These are phyloP conservation scores for Pristionchus japonicus DNA, from an alignment of 2,888 invertebrate genomes.

Conservation along the genomic window DNA sequence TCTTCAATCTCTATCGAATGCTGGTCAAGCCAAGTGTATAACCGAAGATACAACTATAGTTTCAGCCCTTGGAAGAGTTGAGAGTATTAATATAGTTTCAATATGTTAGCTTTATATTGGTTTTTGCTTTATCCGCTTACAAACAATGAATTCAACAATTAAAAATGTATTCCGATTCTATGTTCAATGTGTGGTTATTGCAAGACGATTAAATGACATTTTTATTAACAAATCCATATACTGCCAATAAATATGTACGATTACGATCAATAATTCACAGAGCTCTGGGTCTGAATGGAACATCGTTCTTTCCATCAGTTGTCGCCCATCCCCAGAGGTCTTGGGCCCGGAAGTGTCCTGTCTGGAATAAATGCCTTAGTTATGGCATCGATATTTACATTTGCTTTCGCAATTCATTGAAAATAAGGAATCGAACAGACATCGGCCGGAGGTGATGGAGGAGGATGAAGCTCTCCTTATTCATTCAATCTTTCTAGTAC, in stretches of 20 bases:
- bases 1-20: too few species aligned
- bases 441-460: not conserved
- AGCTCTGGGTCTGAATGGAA: slow-evolving; percentile 22
- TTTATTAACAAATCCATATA: not conserved
- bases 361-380: not conserved
- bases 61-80: too few species aligned
- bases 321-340: slow-evolving; percentile 47
- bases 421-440: too few species aligned
- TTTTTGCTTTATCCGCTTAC: too few species aligned
- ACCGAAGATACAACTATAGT: too few species aligned
- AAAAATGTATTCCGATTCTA: too few species aligned
- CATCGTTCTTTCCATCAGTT: not conserved
- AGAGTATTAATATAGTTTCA: too few species aligned
- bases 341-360: not conserved
- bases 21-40: too few species aligned
- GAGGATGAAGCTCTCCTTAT: too few species aligned
- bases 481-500: too few species aligned
- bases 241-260: not conserved
- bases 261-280: not conserved
- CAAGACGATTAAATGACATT: not conserved
- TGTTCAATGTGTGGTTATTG: not conserved
- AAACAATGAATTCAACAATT: not conserved
- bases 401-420: too few species aligned
- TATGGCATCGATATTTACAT: not conserved
- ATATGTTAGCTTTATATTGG: too few species aligned